A percentile compares a stretch with the other conserved stretches of the same genome.
Conservation (phyloP, 1,140 invertebrate genomes). For the Solenopsis fugax region DNA sequence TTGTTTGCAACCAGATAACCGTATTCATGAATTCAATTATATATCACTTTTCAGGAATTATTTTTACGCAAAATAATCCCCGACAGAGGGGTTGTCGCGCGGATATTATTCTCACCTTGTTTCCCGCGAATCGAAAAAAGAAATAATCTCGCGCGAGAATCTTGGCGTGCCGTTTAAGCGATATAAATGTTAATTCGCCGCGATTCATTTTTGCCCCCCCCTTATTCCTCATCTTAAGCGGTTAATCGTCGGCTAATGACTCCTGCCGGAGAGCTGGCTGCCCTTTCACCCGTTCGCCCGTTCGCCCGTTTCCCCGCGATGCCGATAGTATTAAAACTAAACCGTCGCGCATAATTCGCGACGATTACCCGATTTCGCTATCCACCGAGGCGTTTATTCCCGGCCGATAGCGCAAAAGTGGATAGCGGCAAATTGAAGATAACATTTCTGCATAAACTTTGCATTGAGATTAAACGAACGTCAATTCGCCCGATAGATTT, state of each 20-base stretch:
- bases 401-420: conserved; percentile 29
- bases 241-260: conserved; percentile 47
- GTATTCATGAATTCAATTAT: conserved; percentile 1
- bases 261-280: conserved; percentile 9
- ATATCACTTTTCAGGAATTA: conserved; percentile 3
- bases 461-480: conserved; percentile 62
- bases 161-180: background rate
- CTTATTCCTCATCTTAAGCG: conserved; percentile 21
- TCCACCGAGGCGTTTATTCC: background rate
- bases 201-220: conserved; percentile 1
- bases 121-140: background rate
- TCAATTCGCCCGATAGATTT: conserved; percentile 18
- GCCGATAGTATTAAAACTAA: conserved; percentile 54
- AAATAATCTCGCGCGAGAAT: background rate
- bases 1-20: background rate
- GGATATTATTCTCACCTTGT: background rate
- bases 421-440: conserved; percentile 53
- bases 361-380: conserved; percentile 35
- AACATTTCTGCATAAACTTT: conserved; percentile 59
- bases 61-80: background rate
- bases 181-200: conserved; percentile 42
- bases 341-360: conserved; percentile 41
- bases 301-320: background rate
- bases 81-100: background rate
- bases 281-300: background rate